These are phyloP conservation scores for Pachypeltis micranthus DNA, from an alignment of 1,140 invertebrate genomes.

Conservation along the genomic window DNA sequence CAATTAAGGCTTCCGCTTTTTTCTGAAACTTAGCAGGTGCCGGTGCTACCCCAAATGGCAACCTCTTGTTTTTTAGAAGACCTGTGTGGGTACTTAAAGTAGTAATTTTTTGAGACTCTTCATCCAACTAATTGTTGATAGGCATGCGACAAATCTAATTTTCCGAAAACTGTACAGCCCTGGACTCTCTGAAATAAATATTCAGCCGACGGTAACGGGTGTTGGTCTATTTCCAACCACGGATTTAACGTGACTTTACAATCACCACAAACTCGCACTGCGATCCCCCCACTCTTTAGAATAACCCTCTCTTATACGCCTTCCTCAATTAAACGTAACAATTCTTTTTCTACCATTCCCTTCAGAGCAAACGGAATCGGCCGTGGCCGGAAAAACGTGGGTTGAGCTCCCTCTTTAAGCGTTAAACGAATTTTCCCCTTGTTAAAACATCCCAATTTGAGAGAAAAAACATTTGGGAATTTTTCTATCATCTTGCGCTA, in stretches of 20 bases:
- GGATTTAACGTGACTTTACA: neutral
- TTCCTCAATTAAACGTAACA: neutral
- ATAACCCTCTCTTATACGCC: neutral
- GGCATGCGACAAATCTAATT: neutral
- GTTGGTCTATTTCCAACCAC: neutral
- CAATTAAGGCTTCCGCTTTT: no score
- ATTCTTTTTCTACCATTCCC: neutral
- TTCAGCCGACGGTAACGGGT: neutral
- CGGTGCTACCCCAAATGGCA: no score
- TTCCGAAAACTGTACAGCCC: neutral
- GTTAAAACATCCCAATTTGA: neutral
- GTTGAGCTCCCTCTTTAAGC: neutral
- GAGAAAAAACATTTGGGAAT: neutral
- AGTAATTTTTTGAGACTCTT: no score
- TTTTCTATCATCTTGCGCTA: neutral
- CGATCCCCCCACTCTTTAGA: neutral
- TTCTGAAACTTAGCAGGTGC: no score
- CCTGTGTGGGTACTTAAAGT: no score
- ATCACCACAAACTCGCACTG: neutral
- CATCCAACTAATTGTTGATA: no score
- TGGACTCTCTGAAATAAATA: neutral
- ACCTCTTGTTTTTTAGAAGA: no score
- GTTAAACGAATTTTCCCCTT: neutral
- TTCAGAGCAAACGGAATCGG: neutral
- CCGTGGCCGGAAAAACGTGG: neutral